Percentiles rank a stretch among this genome's conserved stretches.
Conservation (phyloP, 2,888 invertebrate genomes). For the Agonum fuliginosum region DNA sequence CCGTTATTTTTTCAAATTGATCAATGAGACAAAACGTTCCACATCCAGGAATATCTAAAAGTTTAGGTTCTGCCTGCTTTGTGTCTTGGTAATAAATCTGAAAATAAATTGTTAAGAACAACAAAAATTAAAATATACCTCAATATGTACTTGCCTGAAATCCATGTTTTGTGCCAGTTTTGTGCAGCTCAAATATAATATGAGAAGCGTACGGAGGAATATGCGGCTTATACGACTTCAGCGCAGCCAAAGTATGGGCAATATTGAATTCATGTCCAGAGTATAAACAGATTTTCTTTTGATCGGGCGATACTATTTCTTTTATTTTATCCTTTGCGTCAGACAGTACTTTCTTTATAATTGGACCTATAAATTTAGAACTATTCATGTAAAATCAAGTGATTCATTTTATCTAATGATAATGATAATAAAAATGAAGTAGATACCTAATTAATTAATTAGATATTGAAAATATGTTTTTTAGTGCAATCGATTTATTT, state of each 20-base stretch:
- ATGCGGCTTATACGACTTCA: slow-evolving; percentile 58
- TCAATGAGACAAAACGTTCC: slow-evolving; percentile 75
- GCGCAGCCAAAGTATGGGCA: slow-evolving; percentile 56
- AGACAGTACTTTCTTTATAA: slow-evolving; percentile 61
- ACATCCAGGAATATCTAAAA: slow-evolving; percentile 76
- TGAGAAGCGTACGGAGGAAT: slow-evolving; percentile 61
- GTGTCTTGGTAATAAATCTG: slow-evolving; percentile 71
- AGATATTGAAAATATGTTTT: no score
- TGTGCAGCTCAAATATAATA: slow-evolving; percentile 63
- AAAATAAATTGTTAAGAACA: slow-evolving; percentile 2
- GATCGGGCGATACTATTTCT: slow-evolving; percentile 51
- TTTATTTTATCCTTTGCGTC: slow-evolving; percentile 59
- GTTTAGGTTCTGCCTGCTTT: slow-evolving; percentile 71
- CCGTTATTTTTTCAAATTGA: slow-evolving; percentile 72
- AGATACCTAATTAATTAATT: no score
- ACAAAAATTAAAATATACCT: background rate
- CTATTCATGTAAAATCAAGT: background rate
- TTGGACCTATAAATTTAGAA: slow-evolving; percentile 55
- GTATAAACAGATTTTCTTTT: slow-evolving; percentile 63
- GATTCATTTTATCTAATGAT: no score
- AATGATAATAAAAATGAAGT: no score
- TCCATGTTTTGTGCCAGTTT: slow-evolving; percentile 61
- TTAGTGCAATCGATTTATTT: no score
- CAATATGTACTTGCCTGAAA: slow-evolving; percentile 61
- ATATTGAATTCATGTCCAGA: slow-evolving; percentile 64